Evolutionary conservation across 1,140 invertebrate species (phyloP).

Genomic region (Neodiprion lecontei): DNA sequence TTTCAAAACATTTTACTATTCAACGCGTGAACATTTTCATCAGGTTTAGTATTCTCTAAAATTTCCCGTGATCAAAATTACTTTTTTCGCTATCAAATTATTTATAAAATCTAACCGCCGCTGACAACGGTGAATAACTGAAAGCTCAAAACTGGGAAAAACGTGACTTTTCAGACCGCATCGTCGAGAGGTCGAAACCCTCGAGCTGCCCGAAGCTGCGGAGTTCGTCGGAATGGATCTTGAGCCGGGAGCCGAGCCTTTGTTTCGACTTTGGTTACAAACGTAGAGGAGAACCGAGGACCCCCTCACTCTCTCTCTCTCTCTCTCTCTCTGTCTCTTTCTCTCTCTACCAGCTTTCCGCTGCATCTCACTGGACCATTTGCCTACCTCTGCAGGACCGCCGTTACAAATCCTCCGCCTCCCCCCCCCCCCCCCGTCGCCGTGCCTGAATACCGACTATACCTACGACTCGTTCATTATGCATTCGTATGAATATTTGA

Average conservation of each 20-base stretch:
- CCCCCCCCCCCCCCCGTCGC: conserved; percentile 21
- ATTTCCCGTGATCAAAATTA: too few species aligned
- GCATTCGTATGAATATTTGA: conserved; percentile 50
- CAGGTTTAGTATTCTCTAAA: too few species aligned
- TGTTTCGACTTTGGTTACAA: conserved; percentile 52
- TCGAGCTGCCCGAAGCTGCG: not conserved
- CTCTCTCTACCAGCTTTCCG: conserved; percentile 1
- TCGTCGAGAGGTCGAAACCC: too few species aligned
- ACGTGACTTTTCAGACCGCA: too few species aligned
- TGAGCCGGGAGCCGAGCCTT: conserved; percentile 28
- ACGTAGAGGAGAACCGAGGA: conserved; percentile 34
- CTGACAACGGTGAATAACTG: too few species aligned
- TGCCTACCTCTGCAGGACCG: not conserved
- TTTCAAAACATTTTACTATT: too few species aligned
- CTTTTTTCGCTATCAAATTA: too few species aligned
- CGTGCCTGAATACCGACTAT: conserved; percentile 28
- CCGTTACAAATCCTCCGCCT: conserved; percentile 9
- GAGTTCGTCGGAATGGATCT: not conserved
- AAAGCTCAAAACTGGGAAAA: too few species aligned
- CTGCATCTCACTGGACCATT: conserved; percentile 1
- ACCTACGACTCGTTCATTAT: conserved; percentile 43
- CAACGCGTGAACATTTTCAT: too few species aligned
- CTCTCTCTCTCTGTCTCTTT: conserved; percentile 14
- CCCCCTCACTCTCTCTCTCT: conserved; percentile 19
- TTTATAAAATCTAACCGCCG: too few species aligned